A percentile compares a stretch with the other conserved stretches of the same genome.
These are phyloP conservation scores for Mystacornis crossleyi DNA, from an alignment of 2,113 vertebrate genomes.

Conservation along the genomic window DNA sequence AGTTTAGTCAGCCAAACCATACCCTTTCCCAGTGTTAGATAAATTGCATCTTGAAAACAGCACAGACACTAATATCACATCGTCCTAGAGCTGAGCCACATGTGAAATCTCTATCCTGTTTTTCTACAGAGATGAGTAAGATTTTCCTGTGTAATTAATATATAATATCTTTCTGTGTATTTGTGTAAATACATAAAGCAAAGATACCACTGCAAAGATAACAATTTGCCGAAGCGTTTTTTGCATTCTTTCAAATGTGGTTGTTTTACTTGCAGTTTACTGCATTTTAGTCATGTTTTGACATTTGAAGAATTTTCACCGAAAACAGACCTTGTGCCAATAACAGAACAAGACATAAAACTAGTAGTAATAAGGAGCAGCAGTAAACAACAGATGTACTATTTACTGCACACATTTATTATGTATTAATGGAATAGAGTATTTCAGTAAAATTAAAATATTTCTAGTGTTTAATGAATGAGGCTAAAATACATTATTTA, in stretches of 20 bases:
- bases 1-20: constrained; percentile 82
- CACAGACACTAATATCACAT: constrained; percentile 63
- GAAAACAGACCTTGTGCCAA: not conserved
- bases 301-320: constrained; percentile 27
- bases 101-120: constrained; percentile 71
- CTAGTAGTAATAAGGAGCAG: not conserved
- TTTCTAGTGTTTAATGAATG: not conserved
- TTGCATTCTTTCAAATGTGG: constrained; percentile 25
- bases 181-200: constrained; percentile 51
- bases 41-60: constrained; percentile 77
- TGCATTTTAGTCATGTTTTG: constrained; percentile 14
- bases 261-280: constrained; percentile 12
- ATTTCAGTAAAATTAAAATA: not conserved
- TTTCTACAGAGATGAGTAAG: constrained; percentile 81
- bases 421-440: not conserved
- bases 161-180: constrained; percentile 48
- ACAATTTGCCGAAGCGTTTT: not conserved
- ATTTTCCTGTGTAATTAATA: constrained; percentile 77
- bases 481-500: not conserved
- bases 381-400: not conserved
- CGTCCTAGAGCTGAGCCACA: constrained; percentile 55
- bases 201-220: constrained; percentile 23
- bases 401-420: not conserved
- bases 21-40: constrained; percentile 75
- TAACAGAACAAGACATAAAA: not conserved